A percentile compares a stretch with the other conserved stretches of the same genome.
These are phyloP conservation scores for Neuroscelio doddi DNA, from an alignment of 2,888 invertebrate species.

Conservation along the genomic window DNA sequence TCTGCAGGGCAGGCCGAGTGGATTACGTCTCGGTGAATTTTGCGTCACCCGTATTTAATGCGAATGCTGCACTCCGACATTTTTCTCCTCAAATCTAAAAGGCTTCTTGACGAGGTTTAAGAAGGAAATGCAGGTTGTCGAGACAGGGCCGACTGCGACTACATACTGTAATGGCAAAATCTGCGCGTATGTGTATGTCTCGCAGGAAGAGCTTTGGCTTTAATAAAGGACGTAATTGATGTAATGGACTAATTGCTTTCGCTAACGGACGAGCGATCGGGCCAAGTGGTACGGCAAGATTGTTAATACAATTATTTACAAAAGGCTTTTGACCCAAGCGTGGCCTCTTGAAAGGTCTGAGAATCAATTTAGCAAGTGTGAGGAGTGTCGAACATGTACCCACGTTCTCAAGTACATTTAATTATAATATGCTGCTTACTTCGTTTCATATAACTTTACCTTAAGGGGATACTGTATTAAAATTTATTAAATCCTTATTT, in stretches of 20 bases:
- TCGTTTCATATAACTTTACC: constrained; percentile 16
- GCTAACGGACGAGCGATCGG: constrained; percentile 51
- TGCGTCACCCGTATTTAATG: constrained; percentile 9
- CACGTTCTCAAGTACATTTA: constrained; percentile 32
- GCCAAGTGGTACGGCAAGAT: constrained; percentile 43
- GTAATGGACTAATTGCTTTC: constrained; percentile 67
- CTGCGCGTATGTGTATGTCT: constrained; percentile 18
- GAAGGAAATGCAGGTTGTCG: constrained; percentile 42
- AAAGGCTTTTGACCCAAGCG: constrained; percentile 64
- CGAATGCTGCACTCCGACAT: constrained; percentile 3
- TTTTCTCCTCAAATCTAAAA: constrained; percentile 9
- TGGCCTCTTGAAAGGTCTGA: constrained; percentile 57
- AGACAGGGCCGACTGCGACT: constrained; percentile 15
- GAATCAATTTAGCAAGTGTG: constrained; percentile 63
- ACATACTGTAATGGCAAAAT: constrained; percentile 28
- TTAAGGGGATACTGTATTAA: constrained; percentile 20
- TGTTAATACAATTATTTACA: constrained; percentile 64
- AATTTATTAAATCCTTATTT: too few relatives aligned
- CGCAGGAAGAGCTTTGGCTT: constrained; percentile 34
- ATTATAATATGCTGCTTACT: constrained; percentile 26
- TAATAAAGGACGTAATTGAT: constrained; percentile 61
- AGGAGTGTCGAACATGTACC: constrained; percentile 15
- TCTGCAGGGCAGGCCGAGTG: constrained; percentile 9
- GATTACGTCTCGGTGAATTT: constrained; percentile 10
- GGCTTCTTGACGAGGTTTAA: constrained; percentile 33